Evolutionary conservation across 2,113 vertebrate genomes (phyloP).

Genomic region (Piprites chloris): DNA sequence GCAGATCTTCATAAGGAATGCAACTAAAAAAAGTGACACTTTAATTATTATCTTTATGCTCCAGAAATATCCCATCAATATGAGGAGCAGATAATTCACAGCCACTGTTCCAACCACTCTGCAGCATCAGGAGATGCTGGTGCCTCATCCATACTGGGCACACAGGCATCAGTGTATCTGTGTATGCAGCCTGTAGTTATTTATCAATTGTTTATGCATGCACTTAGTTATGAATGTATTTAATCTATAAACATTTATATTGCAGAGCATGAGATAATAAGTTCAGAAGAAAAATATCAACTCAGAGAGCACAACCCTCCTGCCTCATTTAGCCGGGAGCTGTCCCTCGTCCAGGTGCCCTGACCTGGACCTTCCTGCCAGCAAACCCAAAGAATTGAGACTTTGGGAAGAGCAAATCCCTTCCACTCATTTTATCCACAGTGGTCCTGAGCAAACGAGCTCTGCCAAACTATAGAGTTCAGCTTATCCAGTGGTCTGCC

Average conservation of each 20-base stretch:
- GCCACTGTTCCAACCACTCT: not conserved
- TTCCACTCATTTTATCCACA: not conserved
- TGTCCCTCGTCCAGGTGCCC: accelerated
- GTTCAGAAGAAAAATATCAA: not conserved
- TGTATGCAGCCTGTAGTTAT: not conserved
- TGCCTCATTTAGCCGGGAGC: accelerated
- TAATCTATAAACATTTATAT: slow-evolving; percentile 3
- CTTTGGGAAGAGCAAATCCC: not conserved
- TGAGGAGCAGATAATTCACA: slow-evolving; percentile 9
- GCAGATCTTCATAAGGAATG: slow-evolving; percentile 31
- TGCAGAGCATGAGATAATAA: not conserved
- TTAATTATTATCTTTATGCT: slow-evolving; percentile 51
- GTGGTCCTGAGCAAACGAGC: not conserved
- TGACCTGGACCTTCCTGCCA: not conserved
- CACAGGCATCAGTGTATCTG: not conserved
- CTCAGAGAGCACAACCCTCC: not conserved
- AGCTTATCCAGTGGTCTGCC: not conserved
- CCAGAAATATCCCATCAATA: slow-evolving; percentile 46
- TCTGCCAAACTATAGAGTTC: not conserved
- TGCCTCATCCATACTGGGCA: not conserved
- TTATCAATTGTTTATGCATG: slow-evolving; percentile 8
- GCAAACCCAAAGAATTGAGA: accelerated
- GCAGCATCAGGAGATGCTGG: slow-evolving; percentile 1
- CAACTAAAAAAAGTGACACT: slow-evolving; percentile 40
- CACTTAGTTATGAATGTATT: slow-evolving; percentile 17